Evolutionary conservation across 2,888 invertebrate genomes (phyloP).

Genomic region (Apoda limacodes): DNA sequence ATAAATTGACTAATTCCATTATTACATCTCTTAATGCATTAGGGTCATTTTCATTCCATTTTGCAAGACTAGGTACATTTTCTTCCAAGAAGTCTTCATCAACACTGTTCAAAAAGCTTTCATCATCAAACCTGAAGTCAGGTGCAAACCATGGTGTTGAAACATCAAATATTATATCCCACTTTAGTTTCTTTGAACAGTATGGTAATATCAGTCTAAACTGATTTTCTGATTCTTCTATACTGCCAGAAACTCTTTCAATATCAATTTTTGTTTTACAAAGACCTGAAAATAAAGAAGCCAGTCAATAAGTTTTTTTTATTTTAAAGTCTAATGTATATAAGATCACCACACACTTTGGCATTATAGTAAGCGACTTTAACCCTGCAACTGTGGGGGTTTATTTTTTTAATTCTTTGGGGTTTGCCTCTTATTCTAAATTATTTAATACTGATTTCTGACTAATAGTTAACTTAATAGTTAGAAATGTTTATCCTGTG

Average conservation of each 20-base stretch:
- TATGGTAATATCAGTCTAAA: constrained; percentile 77
- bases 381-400: too few species aligned
- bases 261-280: constrained; percentile 59
- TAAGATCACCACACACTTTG: too few species aligned
- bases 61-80: constrained; percentile 69
- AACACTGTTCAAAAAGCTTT: constrained; percentile 71
- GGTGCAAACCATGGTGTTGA: constrained; percentile 75
- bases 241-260: constrained; percentile 43
- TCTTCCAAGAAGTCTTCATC: constrained; percentile 63
- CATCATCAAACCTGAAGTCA: constrained; percentile 80
- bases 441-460: too few species aligned
- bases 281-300: constrained; percentile 35
- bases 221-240: constrained; percentile 55
- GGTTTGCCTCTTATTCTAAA: too few species aligned
- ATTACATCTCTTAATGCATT: constrained; percentile 71
- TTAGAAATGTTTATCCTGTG: too few species aligned
- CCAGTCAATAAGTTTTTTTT: not conserved
- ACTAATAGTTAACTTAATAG: not conserved
- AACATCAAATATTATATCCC: constrained; percentile 78
- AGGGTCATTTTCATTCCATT: constrained; percentile 74
- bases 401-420: too few species aligned
- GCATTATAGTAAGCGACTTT: too few species aligned
- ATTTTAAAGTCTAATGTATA: not conserved
- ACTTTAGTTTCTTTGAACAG: constrained; percentile 74
- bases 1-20: constrained; percentile 70